phyloP scores from a whole-genome alignment of 1,140 invertebrate genomes.

The Lethrus apterus region DNA sequence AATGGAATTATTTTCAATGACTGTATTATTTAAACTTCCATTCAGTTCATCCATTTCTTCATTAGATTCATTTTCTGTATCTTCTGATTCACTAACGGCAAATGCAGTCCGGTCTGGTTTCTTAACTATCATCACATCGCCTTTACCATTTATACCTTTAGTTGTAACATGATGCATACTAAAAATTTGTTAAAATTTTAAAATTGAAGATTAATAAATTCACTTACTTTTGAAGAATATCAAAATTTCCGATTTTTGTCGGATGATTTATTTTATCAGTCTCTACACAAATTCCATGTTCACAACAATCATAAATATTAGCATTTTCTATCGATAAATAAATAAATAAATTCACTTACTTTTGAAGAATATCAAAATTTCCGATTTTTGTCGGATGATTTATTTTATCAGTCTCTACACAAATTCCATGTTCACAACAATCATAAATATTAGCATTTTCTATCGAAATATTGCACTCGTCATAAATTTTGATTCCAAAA shows the following conservation, averaged over 20 bases:
- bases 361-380: constrained; percentile 30
- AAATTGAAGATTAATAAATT: neutral
- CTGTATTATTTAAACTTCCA: no score
- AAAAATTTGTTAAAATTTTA: constrained; percentile 6
- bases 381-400: constrained; percentile 18
- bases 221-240: constrained; percentile 27
- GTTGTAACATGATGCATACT: constrained; percentile 25
- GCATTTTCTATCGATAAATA: constrained; percentile 18
- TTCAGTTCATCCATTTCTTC: no score
- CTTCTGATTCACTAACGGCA: no score
- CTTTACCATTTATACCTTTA: constrained; percentile 28
- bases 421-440: constrained; percentile 34
- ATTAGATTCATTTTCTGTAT: no score
- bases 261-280: constrained; percentile 16
- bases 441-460: constrained; percentile 24
- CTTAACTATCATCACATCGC: constrained; percentile 30
- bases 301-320: constrained; percentile 28
- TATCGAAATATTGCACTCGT: constrained; percentile 27
- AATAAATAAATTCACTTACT: constrained; percentile 25
- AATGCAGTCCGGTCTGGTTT: constrained; percentile 23
- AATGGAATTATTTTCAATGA: no score
- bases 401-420: constrained; percentile 28
- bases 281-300: constrained; percentile 35
- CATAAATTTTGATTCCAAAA: constrained; percentile 35
- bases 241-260: constrained; percentile 25